Conservation (phyloP, 1,140 invertebrate species). For the Ptiloglossa arizonensis region DNA sequence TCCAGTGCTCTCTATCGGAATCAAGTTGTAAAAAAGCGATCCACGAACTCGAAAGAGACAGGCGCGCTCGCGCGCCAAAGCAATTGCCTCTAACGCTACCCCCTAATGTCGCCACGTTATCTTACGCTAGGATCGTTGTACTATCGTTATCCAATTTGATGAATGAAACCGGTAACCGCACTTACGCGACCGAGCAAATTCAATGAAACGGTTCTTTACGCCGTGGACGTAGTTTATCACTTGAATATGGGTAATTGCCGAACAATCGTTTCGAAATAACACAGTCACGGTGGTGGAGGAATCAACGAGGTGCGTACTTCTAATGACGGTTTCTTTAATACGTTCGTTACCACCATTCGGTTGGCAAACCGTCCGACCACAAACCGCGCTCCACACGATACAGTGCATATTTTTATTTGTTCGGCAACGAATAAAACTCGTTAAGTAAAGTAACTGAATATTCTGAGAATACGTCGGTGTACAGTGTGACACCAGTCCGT, state of each 20-base stretch:
- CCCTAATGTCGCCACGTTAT: slow-evolving; percentile 45
- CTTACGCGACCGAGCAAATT: not conserved
- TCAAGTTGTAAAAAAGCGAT: slow-evolving; percentile 22
- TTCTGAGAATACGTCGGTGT: too few relatives aligned
- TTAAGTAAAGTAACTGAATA: too few relatives aligned
- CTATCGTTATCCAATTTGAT: slow-evolving; percentile 32
- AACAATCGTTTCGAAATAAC: not conserved
- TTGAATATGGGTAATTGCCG: not conserved
- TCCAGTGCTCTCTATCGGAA: slow-evolving; percentile 7
- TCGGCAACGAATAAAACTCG: too few relatives aligned
- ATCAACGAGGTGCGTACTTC: too few relatives aligned
- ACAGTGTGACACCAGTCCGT: too few relatives aligned
- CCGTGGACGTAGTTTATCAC: not conserved
- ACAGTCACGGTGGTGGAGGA: not conserved
- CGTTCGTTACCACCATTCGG: too few relatives aligned
- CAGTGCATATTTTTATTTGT: too few relatives aligned
- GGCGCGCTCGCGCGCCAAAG: slow-evolving; percentile 49
- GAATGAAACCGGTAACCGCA: not conserved
- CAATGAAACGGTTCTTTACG: not conserved
- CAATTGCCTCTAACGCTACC: slow-evolving; percentile 50
- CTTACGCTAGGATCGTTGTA: slow-evolving; percentile 18
- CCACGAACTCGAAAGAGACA: slow-evolving; percentile 37
- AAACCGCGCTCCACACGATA: too few relatives aligned
- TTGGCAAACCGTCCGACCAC: too few relatives aligned
- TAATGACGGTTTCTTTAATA: too few relatives aligned